Conservation (phyloP, 2,797 vertebrate genomes). For the Poecile montanus region DNA sequence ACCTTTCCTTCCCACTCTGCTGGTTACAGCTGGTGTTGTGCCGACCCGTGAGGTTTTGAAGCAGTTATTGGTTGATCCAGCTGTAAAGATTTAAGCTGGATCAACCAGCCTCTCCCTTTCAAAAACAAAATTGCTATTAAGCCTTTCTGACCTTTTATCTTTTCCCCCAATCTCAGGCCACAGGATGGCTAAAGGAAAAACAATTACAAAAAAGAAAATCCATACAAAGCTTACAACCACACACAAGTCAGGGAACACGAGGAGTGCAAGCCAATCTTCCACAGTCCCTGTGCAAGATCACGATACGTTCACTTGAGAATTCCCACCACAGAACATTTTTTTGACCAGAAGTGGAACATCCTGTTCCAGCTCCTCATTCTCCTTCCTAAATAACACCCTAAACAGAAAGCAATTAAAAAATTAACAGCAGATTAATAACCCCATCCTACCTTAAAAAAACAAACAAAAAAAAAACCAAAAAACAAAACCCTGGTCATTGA, state of each 20-base stretch:
- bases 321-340: background rate
- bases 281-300: background rate
- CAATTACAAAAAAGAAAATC: background rate
- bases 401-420: background rate
- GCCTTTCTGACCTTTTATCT: background rate
- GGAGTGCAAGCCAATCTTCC: background rate
- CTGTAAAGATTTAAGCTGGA: background rate
- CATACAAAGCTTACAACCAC: background rate
- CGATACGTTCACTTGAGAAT: background rate
- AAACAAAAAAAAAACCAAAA: background rate
- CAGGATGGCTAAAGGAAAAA: background rate
- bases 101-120: background rate
- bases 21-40: background rate
- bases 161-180: background rate
- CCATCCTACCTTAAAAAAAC: background rate
- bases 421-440: background rate
- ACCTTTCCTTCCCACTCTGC: background rate
- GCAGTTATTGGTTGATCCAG: background rate
- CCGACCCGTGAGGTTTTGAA: background rate
- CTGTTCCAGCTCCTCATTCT: background rate
- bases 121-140: background rate
- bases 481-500: no score
- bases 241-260: background rate
- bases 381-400: background rate
- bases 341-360: background rate